Evolutionary conservation across 2,888 invertebrate genomes (phyloP).

Genomic region (Phengaris alcon): DNA sequence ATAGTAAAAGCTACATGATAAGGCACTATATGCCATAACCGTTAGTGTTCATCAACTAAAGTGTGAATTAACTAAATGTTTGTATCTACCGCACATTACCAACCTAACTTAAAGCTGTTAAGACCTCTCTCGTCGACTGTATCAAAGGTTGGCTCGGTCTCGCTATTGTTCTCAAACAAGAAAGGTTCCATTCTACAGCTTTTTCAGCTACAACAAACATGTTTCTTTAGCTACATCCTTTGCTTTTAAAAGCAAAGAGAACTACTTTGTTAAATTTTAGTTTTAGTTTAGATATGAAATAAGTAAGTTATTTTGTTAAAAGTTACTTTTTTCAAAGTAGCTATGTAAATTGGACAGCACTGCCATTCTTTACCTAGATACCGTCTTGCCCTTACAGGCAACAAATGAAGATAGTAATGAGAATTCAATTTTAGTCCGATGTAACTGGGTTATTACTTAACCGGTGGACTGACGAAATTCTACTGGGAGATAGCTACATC

Average conservation of each 20-base stretch:
- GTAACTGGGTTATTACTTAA: no score
- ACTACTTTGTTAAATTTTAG: not conserved
- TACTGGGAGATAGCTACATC: no score
- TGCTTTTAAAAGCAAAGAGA: not conserved
- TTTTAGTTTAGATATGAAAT: not conserved
- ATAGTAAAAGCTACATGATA: no score
- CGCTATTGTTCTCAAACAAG: conserved; percentile 6
- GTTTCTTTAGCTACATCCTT: conserved; percentile 12
- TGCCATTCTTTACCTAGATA: no score
- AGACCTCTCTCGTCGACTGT: not conserved
- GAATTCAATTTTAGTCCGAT: no score
- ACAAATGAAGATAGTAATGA: no score
- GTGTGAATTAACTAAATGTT: not conserved
- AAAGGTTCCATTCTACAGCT: conserved; percentile 6
- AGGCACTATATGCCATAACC: not conserved
- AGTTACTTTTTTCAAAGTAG: no score
- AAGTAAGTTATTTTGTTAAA: no score
- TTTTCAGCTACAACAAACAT: conserved; percentile 12
- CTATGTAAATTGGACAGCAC: no score
- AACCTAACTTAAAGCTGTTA: conserved; percentile 1
- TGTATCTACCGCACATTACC: not conserved
- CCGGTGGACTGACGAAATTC: no score
- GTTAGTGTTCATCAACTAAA: not conserved
- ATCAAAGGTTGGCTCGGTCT: conserved; percentile 9
- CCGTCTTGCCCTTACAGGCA: no score